These are phyloP conservation scores for Amphilophus citrinellus DNA, from an alignment of 2,113 vertebrate species.

Conservation along the genomic window DNA sequence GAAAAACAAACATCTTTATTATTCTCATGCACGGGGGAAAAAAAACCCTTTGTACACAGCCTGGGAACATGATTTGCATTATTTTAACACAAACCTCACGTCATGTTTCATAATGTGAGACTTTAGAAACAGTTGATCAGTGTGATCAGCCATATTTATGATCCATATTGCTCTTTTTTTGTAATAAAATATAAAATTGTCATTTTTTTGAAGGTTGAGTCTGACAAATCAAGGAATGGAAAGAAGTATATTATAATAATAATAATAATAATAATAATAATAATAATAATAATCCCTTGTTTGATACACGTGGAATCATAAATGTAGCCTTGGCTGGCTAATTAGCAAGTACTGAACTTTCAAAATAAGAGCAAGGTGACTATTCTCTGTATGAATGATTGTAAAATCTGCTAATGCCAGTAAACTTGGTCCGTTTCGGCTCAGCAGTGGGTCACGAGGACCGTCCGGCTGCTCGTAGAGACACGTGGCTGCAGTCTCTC, in stretches of 20 bases:
- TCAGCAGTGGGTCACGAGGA: not conserved
- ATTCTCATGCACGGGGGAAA: no score
- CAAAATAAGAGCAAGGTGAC: not conserved
- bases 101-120: no score
- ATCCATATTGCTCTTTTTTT: not conserved
- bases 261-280: no score
- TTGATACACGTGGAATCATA: not conserved
- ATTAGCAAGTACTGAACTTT: not conserved
- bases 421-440: not conserved
- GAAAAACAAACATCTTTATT: not conserved
- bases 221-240: not conserved
- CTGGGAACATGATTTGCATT: not conserved
- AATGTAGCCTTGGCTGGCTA: not conserved
- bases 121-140: no score
- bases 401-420: fast-evolving
- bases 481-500: not conserved
- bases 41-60: no score
- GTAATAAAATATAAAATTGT: not conserved
- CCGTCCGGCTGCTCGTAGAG: not conserved
- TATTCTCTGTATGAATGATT: not conserved
- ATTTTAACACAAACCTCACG: no score
- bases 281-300: not conserved
- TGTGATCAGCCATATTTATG: no score
- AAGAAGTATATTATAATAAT: no score
- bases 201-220: not conserved